Evolutionary conservation across 2,888 invertebrate species (phyloP).

Genomic region (Liodrosophila aerea): DNA sequence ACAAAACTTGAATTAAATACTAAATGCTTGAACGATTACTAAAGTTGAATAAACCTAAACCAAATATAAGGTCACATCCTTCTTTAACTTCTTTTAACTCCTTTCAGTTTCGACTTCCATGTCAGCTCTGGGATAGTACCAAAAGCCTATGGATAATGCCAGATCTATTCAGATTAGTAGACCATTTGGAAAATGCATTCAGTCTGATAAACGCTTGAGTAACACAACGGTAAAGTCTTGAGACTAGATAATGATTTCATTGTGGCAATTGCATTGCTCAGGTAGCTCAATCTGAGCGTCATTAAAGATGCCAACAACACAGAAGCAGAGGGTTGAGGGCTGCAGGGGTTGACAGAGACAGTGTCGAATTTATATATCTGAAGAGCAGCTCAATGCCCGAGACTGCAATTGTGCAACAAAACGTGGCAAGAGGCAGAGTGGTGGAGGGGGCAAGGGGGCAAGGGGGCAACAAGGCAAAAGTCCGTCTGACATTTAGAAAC

Average conservation of each 20-base stretch:
- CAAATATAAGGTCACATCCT: no score
- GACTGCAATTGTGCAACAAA: constrained; percentile 65
- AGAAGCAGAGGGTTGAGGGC: not conserved
- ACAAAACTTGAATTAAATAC: no score
- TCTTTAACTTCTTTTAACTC: no score
- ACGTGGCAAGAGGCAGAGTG: constrained; percentile 41
- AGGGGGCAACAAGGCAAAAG: constrained; percentile 59
- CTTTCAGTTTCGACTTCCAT: no score
- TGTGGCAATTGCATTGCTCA: constrained; percentile 23
- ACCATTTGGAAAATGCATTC: no score
- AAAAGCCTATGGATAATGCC: no score
- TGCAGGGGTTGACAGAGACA: not conserved
- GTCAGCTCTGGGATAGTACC: no score
- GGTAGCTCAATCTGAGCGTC: constrained; percentile 40
- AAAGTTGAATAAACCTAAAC: no score
- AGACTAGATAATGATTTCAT: constrained; percentile 34
- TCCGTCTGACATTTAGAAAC: constrained; percentile 47
- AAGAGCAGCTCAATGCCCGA: constrained; percentile 16
- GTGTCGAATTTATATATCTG: not conserved
- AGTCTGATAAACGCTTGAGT: no score
- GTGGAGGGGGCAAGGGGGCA: no score
- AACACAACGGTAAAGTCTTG: not conserved
- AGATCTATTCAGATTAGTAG: no score
- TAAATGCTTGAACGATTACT: no score
- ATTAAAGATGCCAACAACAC: constrained; percentile 36